phyloP scores from a whole-genome alignment of 2,888 invertebrate genomes.

The Drosophila cyrtoloma region DNA sequence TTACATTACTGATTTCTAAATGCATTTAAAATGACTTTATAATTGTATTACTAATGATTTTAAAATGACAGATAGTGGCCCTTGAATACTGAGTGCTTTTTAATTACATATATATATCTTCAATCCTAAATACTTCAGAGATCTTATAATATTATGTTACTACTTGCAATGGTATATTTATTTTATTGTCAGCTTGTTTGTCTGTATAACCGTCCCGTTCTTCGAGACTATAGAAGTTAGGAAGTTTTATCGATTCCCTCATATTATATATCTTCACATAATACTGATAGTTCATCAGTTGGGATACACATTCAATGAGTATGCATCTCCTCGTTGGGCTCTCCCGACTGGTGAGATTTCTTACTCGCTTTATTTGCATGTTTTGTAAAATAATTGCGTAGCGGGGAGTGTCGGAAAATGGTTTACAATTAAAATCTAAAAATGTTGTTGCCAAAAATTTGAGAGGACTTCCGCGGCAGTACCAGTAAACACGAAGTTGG shows the following conservation, averaged over 20 bases:
- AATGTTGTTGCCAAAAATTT: conserved; percentile 70
- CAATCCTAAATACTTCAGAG: not conserved
- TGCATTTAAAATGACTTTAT: not conserved
- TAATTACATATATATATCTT: not conserved
- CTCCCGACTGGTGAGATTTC: too few relatives aligned
- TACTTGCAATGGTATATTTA: too few relatives aligned
- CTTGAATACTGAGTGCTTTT: not conserved
- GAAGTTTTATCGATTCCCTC: too few relatives aligned
- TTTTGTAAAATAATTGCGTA: not conserved
- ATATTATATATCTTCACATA: not conserved
- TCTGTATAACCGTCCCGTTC: too few relatives aligned
- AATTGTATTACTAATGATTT: not conserved
- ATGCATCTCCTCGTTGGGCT: not conserved
- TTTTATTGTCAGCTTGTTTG: too few relatives aligned
- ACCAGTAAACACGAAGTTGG: conserved; percentile 73
- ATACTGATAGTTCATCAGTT: not conserved
- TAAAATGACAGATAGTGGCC: not conserved
- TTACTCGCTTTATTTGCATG: not conserved
- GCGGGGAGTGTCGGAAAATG: conserved; percentile 36
- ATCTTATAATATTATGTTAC: too few relatives aligned
- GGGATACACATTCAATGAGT: not conserved
- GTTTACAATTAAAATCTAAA: conserved; percentile 73
- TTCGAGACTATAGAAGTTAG: not conserved
- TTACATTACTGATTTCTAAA: not conserved
- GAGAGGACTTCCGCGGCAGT: conserved; percentile 20